Conservation (phyloP, 2,113 vertebrate species). For the Calcarius ornatus region DNA sequence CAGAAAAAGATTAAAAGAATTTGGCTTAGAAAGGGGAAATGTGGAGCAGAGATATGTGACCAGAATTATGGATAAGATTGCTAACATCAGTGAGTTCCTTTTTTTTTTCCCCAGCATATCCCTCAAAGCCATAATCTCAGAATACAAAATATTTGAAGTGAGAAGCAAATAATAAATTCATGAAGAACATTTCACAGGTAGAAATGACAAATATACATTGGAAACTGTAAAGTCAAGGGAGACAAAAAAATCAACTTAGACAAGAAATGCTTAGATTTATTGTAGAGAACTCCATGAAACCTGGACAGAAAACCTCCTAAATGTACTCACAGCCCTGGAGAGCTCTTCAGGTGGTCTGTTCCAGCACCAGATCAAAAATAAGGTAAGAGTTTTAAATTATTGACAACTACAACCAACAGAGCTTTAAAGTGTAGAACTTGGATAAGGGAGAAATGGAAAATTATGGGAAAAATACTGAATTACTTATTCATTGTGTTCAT, state of each 20-base stretch:
- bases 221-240: not conserved
- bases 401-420: not conserved
- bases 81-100: not conserved
- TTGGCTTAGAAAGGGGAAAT: not conserved
- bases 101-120: not conserved
- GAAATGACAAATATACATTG: not conserved
- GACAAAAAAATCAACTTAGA: not conserved
- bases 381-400: constrained; percentile 34
- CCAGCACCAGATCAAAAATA: not conserved
- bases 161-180: constrained; percentile 11
- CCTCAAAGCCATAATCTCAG: not conserved
- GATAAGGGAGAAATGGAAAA: not conserved
- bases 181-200: not conserved
- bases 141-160: not conserved
- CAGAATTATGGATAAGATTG: not conserved
- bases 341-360: constrained; percentile 36
- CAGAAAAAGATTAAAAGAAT: not conserved
- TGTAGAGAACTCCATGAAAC: not conserved
- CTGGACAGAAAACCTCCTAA: not conserved
- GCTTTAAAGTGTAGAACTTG: not conserved
- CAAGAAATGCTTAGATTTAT: not conserved
- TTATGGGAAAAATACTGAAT: not conserved
- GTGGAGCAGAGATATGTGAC: not conserved
- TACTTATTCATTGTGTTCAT: not conserved
- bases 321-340: not conserved